phyloP scores from a whole-genome alignment of 2,888 invertebrate species.

The Mycalesis mineus region DNA sequence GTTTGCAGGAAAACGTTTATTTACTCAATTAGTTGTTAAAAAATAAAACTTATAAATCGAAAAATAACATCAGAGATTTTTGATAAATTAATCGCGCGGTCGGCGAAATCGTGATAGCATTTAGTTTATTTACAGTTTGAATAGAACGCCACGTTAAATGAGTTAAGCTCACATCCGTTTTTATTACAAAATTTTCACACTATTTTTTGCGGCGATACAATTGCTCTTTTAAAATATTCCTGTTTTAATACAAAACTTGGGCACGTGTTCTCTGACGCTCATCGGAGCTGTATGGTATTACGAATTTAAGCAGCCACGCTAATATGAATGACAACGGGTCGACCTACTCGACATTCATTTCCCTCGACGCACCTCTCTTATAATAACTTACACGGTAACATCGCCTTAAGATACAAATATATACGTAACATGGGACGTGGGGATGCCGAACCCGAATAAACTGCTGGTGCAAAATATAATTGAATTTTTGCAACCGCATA shows the following conservation, averaged over 20 bases:
- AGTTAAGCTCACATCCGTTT: neutral
- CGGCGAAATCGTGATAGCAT: neutral
- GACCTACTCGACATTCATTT: slow-evolving; percentile 77
- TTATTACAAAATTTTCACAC: neutral
- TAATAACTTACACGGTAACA: slow-evolving; percentile 75
- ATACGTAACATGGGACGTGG: slow-evolving; percentile 39
- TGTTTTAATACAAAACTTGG: slow-evolving; percentile 2
- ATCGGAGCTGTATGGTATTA: slow-evolving; percentile 66
- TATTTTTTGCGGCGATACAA: neutral
- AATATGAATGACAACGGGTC: slow-evolving; percentile 77
- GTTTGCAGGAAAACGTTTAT: no score
- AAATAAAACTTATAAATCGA: neutral
- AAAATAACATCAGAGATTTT: neutral
- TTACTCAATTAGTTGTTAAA: neutral
- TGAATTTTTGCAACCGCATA: slow-evolving; percentile 31
- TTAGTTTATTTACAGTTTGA: neutral
- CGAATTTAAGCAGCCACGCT: slow-evolving; percentile 75
- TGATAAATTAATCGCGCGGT: neutral
- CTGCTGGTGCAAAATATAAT: slow-evolving; percentile 30
- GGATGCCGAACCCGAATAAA: slow-evolving; percentile 34
- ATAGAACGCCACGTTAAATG: neutral
- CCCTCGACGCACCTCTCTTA: slow-evolving; percentile 75
- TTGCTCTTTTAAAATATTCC: neutral
- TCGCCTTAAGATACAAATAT: slow-evolving; percentile 65
- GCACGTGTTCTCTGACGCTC: slow-evolving; percentile 51